Evolutionary conservation across 2,888 invertebrate genomes (phyloP).

Genomic region (Cataglyphis albicans): DNA sequence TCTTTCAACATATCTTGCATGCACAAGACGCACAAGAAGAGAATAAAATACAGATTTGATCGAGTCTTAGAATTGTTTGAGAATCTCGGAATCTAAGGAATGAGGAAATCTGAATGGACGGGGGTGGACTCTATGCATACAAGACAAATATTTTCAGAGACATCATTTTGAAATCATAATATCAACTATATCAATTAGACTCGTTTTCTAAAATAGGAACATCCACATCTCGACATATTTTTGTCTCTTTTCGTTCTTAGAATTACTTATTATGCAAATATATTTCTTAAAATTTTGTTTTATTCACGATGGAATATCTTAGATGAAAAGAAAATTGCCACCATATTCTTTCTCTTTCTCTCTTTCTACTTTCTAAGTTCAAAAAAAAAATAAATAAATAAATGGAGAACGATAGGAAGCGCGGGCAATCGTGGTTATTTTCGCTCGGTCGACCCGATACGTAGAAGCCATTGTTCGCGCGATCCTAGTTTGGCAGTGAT

Average conservation of each 20-base stretch:
- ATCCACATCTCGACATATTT: slow-evolving; percentile 64
- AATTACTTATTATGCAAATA: background rate
- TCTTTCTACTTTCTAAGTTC: slow-evolving; percentile 30
- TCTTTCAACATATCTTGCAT: background rate
- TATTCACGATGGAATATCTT: background rate
- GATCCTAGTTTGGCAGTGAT: slow-evolving; percentile 82
- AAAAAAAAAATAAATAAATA: background rate
- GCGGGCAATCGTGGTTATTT: slow-evolving; percentile 73
- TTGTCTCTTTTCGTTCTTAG: background rate
- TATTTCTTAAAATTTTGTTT: background rate
- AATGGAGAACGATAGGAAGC: slow-evolving; percentile 70
- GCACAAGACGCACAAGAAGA: slow-evolving; percentile 35
- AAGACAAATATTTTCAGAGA: slow-evolving; percentile 54
- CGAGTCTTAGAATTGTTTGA: slow-evolving; percentile 48
- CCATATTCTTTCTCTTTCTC: background rate
- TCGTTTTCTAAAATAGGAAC: slow-evolving; percentile 49
- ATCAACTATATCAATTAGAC: slow-evolving; percentile 49
- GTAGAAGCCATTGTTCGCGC: slow-evolving; percentile 80
- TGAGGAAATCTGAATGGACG: slow-evolving; percentile 37
- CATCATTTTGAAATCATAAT: slow-evolving; percentile 46
- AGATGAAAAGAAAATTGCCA: slow-evolving; percentile 4
- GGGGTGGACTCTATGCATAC: slow-evolving; percentile 53
- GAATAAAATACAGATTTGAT: slow-evolving; percentile 57
- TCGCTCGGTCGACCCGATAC: slow-evolving; percentile 71
- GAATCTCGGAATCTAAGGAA: slow-evolving; percentile 42